Base-by-base conservation (phyloP, 2,888 invertebrate species). In the Hydrotaea diabolus region DNA sequence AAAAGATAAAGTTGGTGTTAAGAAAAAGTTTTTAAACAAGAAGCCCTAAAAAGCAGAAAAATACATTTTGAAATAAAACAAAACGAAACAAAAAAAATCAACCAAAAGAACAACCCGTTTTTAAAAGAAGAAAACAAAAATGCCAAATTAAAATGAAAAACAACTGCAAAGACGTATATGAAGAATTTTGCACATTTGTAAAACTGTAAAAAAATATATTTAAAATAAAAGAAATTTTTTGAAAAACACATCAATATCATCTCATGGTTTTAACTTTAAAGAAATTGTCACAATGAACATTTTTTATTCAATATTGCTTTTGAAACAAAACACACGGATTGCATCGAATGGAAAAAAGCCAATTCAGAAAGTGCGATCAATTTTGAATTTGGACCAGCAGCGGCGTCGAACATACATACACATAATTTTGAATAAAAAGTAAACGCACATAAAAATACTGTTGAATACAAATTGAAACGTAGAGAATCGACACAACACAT, bases 111-210 rank as follows among this genome's bases (percentile, higher is more conserved):
- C 7, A 39, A 8, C 39, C 39, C 43, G 39, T 15, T 74, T 55
- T 57, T 55, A 62, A 69, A 79, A 71, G 43, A 69, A 73, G n/a
- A 49, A 71, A 83, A 82, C 17, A 36, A 36, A 15, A 79, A 26
- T 46, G 43, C 64, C 59, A 77, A 57, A 76, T 79, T 31, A 11
- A 57, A 57, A 78, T 26, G 17, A 31, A 69, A 77, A 31, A 17
- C 9, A 17, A 66, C 19, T 46, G 69, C 69, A 69, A 69, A 66
- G 31, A 66, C 15, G 43, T 39, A 64, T 39, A 66, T 66, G 19
- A 66, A 75, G 23, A 80, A 81, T 85, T 82, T 69, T 77, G 73
- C 74, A 83, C 66, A 76, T 76, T 77, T 73, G 79, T 83, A 77
- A 82, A 77, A 77, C 49, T 76, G 80, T 74, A 76, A 79, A 84